These are phyloP conservation scores for Sorex araneus DNA, from an alignment of 2,113 vertebrate genomes.

Conservation along the genomic window DNA sequence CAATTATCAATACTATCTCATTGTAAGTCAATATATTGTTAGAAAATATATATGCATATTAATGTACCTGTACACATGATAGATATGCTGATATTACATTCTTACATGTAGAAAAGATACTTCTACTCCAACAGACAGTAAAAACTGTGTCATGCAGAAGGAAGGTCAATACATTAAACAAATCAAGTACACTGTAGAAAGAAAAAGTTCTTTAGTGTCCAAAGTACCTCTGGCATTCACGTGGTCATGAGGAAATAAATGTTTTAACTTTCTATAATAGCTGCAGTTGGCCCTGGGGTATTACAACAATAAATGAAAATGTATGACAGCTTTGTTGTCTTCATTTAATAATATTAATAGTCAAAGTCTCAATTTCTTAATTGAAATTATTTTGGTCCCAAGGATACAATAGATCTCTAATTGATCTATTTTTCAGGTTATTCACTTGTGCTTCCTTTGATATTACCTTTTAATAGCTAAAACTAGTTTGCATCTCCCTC, in stretches of 20 bases:
- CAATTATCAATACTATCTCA: not conserved
- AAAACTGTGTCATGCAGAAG: not conserved
- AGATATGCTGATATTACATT: not conserved
- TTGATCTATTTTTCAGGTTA: conserved; percentile 75
- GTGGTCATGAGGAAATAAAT: not conserved
- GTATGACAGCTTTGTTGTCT: not conserved
- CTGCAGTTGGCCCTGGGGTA: not conserved
- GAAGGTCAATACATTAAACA: not conserved
- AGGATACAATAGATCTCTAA: conserved; percentile 64
- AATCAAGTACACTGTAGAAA: not conserved
- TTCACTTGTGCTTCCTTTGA: conserved; percentile 27
- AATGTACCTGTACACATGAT: not conserved
- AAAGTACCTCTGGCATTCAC: not conserved
- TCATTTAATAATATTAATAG: conserved; percentile 75
- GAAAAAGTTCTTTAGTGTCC: not conserved
- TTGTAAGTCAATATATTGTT: not conserved
- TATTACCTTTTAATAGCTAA: conserved; percentile 70
- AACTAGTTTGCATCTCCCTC: conserved; percentile 49
- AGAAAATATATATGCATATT: not conserved
- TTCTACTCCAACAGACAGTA: not conserved
- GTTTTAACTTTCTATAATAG: not conserved
- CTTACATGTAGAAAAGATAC: not conserved
- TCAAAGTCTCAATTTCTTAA: conserved; percentile 54
- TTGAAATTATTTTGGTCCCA: conserved; percentile 57
- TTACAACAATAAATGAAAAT: conserved; percentile 47